Base-by-base conservation (phyloP, 2,888 invertebrate species). In the Pseudanteris insignis region DNA sequence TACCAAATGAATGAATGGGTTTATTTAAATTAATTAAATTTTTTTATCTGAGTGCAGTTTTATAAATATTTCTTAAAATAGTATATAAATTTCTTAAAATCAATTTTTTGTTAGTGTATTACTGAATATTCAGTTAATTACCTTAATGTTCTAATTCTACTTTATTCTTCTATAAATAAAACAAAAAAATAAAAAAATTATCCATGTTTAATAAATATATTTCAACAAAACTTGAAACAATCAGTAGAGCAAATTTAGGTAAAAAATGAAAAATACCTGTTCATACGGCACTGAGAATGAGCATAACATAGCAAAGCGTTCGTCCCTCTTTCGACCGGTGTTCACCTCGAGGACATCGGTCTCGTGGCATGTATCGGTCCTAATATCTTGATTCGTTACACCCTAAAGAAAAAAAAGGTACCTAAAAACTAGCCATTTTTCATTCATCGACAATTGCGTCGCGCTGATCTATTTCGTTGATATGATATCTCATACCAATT, bases 291-390 rank as follows among this genome's bases (percentile, higher is more conserved):
- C 68, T 72, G 71, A 38, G 25, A 54, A 51, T 63, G 51, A 69
- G 62, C 64, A 46, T 59, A 43, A 65, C 68, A 67, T 67, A 68
- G 71, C 64, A 14, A 67, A 63, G 59, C 65, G 66, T 69, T 66
- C 62, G 63, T 63, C 68, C 63, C 64, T 66, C 59, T 66, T 59
- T 63, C 62, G 33, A 53, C 61, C 43, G 50, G 48, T 63, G 63
- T 64, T 69, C 63, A 64, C 65, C 64, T 65, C 66, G 64, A 66
- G 65, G 67, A 67, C 50, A 60, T 59, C 67, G 64, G 65, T 50
- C 67, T 70, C 68, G 66, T 71, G 67, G 65, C 63, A 65, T 54
- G 51, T 66, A 61, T 66, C 66, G 67, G 66, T 68, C 69, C 67
- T 67, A 69, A 70, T 70, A 65, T 59, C 66, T 65, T 58, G 55